Evolutionary conservation across 2,888 invertebrate genomes (phyloP), one percentile per base, ranked within the genome.

Genomic region (Hybos culiciformis): DNA sequence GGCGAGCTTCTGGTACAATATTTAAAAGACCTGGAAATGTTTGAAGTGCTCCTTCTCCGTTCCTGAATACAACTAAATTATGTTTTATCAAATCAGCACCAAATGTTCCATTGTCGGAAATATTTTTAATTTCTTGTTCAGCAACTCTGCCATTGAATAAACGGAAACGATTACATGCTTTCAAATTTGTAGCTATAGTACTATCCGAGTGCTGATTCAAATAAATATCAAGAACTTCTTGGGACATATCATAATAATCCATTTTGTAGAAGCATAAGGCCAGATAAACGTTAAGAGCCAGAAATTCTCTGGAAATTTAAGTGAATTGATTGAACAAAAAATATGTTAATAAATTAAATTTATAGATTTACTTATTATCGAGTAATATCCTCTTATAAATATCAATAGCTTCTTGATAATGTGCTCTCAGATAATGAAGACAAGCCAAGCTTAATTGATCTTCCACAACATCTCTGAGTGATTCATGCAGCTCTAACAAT

Each of bases 401-500:
- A 62, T 97, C 96, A 48, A 97, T 94, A 37, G 98, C 96, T 63
- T 98, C 97, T 62, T 96, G 94, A 62, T 96, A 98, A 66, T 98
- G 97, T 6, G 88, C 86, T 42, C 96, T 74, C 43, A 97, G 71
- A 60, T 93, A 98, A 62, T 98, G 96, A 51, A 98, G 86, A 1
- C 96, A 90, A 2, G 97, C 97, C 42, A 97, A 66, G 54, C 92
- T 90, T 31, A 98, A 73, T 64, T 96, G 94, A 70, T 98, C 96
- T 63, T 96, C 93, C 2, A 92, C 75, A 7, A 85, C 77, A 57
- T 92, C 91, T 43, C 86, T 80, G 29, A 97, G 69, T 29, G 81
- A 78, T 44, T 87, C 81, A 63, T 93, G 90, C 46, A 85, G 78
- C 31, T 78, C 75, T 78, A 86, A 82, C 48, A 94, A 69, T 23